Base-by-base conservation (phyloP, 2,888 invertebrate genomes). In the Andricus quercusramuli region DNA sequence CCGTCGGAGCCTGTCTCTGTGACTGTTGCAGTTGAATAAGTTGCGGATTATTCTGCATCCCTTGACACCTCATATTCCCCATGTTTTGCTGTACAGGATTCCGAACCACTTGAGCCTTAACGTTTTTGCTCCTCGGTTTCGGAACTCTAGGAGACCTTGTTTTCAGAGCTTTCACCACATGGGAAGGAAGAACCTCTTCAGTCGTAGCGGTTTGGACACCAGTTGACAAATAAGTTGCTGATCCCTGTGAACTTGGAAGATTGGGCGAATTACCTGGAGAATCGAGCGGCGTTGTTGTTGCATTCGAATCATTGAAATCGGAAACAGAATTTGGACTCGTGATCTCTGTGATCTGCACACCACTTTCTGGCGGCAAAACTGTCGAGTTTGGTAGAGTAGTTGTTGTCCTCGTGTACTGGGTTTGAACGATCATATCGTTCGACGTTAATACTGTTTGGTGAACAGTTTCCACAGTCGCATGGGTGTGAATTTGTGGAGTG, bases 11-110 rank as follows among this genome's bases (percentile, higher is more conserved):
- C 64, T 94, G 93, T 85, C 94, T 93, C 80, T 93, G 94, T 80
- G 94, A 94, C 70, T 94, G 94, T 90, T 95, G 95, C 79, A 95
- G 88, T 84, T 95, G 95, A 84, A 95, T 94, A 2, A 95, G 94
- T 44, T 95, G 94, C 80, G 94, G 93, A 20, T 93, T 94, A 29
- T 91, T 89, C 47, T 90, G 90, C 78, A 92, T 85, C 15, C 90
- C 87, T 59, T 92, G 92, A 80, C 87, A 91, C 44, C 90, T 86
- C 22, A 87, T 77, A 51, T 85, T 87, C 15, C 84, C 86, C 29
- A 86, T 84, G 6, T 87, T 86, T 3, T 89, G 83, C 9, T 89
- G 87, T 15, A 89, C 78, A 2, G 88, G 77, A 77, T 89, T 90
- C n/a, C 90, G 89, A 13, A 86, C 79, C 77, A 89, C 90, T 0